Conservation (phyloP, 2,113 vertebrate species). For the Calonectris borealis region DNA sequence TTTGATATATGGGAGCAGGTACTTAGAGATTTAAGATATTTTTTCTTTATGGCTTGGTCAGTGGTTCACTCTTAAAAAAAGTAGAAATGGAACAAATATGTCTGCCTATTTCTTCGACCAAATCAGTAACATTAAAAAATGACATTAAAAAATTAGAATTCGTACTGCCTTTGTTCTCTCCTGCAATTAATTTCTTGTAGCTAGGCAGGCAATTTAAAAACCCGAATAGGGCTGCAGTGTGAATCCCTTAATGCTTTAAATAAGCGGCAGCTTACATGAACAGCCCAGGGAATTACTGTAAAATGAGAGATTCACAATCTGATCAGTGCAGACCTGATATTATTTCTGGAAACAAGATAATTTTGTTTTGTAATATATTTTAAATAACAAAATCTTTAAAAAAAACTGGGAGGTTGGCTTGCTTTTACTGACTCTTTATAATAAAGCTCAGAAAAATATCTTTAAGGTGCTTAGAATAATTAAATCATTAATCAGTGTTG, state of each 20-base stretch:
- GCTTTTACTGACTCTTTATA: neutral
- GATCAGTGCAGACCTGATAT: neutral
- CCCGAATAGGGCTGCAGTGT: neutral
- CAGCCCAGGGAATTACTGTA: neutral
- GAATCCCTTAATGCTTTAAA: neutral
- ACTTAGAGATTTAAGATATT: neutral
- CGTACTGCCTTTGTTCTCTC: neutral
- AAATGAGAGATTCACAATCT: neutral
- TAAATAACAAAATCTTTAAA: neutral
- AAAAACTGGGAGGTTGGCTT: neutral
- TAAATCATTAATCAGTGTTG: neutral
- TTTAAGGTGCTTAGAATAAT: neutral
- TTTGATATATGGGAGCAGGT: constrained; percentile 99
- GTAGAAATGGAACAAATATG: neutral
- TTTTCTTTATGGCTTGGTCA: neutral
- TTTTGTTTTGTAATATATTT: neutral
- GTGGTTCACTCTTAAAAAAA: neutral
- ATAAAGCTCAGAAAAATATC: neutral
- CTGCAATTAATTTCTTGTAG: neutral
- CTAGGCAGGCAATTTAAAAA: neutral
- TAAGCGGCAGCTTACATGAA: neutral
- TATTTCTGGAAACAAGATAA: neutral
- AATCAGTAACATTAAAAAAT: neutral
- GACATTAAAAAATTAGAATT: neutral
- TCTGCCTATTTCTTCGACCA: neutral